Percentiles rank a stretch among this genome's conserved stretches.
Evolutionary conservation across 2,888 invertebrate species (phyloP).

Genomic region (Cosmia trapezina): DNA sequence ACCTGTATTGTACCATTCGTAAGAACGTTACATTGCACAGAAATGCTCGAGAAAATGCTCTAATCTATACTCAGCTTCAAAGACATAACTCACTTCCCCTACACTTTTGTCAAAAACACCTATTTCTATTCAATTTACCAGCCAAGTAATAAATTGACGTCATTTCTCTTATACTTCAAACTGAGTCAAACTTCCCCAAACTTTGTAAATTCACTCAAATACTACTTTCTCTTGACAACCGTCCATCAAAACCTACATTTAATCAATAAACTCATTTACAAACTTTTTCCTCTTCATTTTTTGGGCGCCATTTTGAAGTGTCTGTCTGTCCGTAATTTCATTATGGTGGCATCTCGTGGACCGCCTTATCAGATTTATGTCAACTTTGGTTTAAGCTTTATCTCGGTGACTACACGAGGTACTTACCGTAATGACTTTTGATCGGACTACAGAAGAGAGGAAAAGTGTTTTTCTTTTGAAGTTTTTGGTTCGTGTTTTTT

Average conservation of each 20-base stretch:
- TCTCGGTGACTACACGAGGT: slow-evolving; percentile 34
- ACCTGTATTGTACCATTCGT: too few species aligned
- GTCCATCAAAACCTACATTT: slow-evolving; percentile 30
- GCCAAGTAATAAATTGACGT: slow-evolving; percentile 12
- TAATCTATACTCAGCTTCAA: too few species aligned
- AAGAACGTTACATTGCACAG: too few species aligned
- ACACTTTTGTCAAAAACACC: background rate
- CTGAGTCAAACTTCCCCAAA: slow-evolving; percentile 36
- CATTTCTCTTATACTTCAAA: slow-evolving; percentile 23
- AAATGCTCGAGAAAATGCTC: too few species aligned
- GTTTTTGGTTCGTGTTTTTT: background rate
- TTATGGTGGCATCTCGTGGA: slow-evolving; percentile 43
- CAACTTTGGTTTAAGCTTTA: slow-evolving; percentile 60
- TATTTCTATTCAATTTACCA: slow-evolving; percentile 8
- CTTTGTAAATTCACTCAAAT: slow-evolving; percentile 32
- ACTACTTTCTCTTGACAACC: slow-evolving; percentile 23
- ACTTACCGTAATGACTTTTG: slow-evolving; percentile 23
- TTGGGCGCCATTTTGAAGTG: slow-evolving; percentile 35
- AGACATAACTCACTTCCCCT: too few species aligned
- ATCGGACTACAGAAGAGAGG: background rate
- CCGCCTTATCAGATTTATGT: slow-evolving; percentile 66
- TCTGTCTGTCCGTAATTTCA: slow-evolving; percentile 45
- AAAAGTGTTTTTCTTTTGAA: slow-evolving; percentile 19
- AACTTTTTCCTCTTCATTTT: slow-evolving; percentile 39
- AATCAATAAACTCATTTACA: slow-evolving; percentile 53